A percentile compares a stretch with the other conserved stretches of the same genome.
Evolutionary conservation across 1,140 invertebrate genomes (phyloP).

Genomic region (Danaus melanippus): DNA sequence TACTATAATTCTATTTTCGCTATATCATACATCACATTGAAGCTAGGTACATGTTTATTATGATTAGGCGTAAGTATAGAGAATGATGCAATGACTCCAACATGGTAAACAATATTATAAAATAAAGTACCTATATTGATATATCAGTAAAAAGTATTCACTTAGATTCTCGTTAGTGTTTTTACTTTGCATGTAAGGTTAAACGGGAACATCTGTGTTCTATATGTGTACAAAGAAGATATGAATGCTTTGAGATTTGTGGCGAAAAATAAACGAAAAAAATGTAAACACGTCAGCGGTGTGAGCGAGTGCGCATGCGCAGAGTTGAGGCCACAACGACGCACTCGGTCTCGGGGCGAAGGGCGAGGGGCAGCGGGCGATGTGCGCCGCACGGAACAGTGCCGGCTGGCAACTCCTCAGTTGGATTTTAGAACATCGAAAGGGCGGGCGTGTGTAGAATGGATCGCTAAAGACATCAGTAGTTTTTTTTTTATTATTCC

Average conservation of each 20-base stretch:
- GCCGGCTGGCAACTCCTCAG: slow-evolving; percentile 57
- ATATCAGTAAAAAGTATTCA: not conserved
- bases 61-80: slow-evolving; percentile 9
- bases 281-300: slow-evolving; percentile 68
- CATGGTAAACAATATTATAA: slow-evolving; percentile 23
- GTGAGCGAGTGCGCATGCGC: slow-evolving; percentile 60
- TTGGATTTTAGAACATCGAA: slow-evolving; percentile 72
- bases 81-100: slow-evolving; percentile 29
- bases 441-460: slow-evolving; percentile 70
- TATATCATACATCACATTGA: too few relatives aligned
- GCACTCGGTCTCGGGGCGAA: slow-evolving; percentile 25
- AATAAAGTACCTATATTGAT: slow-evolving; percentile 12
- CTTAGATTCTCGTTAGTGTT: slow-evolving; percentile 3
- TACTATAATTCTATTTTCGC: too few relatives aligned
- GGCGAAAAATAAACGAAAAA: slow-evolving; percentile 54
- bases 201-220: slow-evolving; percentile 23
- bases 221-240: slow-evolving; percentile 16
- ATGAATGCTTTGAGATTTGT: slow-evolving; percentile 21
- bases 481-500: slow-evolving; percentile 63
- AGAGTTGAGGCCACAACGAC: slow-evolving; percentile 49
- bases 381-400: slow-evolving; percentile 35
- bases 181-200: slow-evolving; percentile 14
- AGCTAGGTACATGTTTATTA: too few relatives aligned
- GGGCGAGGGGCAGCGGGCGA: slow-evolving; percentile 19
- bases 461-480: slow-evolving; percentile 65